Base-by-base conservation (phyloP, 64 coral and sea anemone species). In the Stichodactyla mertensii region DNA sequence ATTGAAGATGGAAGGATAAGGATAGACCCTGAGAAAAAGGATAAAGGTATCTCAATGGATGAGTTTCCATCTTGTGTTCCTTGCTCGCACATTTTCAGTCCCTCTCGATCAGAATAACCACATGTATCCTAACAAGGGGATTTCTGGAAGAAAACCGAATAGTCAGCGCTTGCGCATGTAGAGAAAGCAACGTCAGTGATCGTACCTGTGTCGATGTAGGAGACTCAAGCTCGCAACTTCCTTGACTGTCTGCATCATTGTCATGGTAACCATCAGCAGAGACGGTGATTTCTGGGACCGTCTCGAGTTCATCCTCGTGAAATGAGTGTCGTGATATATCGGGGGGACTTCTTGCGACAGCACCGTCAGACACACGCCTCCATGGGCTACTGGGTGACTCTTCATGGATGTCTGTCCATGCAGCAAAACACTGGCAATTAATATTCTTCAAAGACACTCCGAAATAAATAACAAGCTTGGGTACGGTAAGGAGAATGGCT, bases 241-340 rank as follows among this genome's bases (percentile, higher is more conserved):
- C 82, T 57, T 67, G 88, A 20, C 91, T 93, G 16, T 60, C 80
- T 31, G 23, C 80, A 52, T 52, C 86, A 5, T 74, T 23, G 22
- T 13, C 67, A 52, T 78, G 6, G 24, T 92, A 70, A 54, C 59
- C 86, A 16, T 92, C 84, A 78, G 66, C 64, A 77, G 90, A 85
- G 4, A 90, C 12, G 19, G 88, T 86, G 81, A 90, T 87, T 79
- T 96, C 94, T 55, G 94, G 91, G 61, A 90, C 88, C 85, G 88
- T 55, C 16, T 74, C 74, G 4, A 96, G 55, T 57, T 90, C 91
- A 10, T 84, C 80, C 16, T 96, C 91, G 54, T 90, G 88, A 19
- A 93, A 96, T 10, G 94, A 93, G 26, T 92, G 85, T 79, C 89
- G 83, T 81, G 85, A 77, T 24, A 89, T 91, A 77, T 77, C 52